Base-by-base conservation (phyloP, 2,888 invertebrate genomes). In the Danaus chrysippus region DNA sequence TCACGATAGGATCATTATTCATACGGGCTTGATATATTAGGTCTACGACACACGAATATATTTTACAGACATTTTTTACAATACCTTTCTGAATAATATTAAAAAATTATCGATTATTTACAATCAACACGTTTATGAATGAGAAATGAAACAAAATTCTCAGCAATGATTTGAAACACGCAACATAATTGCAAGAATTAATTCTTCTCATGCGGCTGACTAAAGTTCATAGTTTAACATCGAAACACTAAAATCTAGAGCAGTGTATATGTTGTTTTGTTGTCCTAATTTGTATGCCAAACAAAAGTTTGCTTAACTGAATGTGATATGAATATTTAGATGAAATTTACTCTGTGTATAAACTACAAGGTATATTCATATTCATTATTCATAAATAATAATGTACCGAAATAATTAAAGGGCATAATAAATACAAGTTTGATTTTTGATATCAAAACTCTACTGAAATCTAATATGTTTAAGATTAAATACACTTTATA, bases 251-350 rank as follows among this genome's bases (percentile, higher is more conserved):
- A 17, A 49, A 49, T 49, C 49, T 49, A 49, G 49, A 49, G 17
- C 46, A 6, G 10, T 49, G 17, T 49, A 49, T 15, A 17, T 49
- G 49, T 49, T 49, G 49, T 49, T 49, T 49, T 49, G 49, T 49
- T 49, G 1, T 15, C 49, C 49, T 49, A 49, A 49, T 49, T 49
- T 49, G 49, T 49, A 49, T 49, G 15, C 49, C 49, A 34, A 44
- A 56, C 56, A 56, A 56, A 56, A 56, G 56, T 56, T 56, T 34
- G 44, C 10, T 43, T 19, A 56, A 56, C 56, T 56, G 44, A 23
- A 56, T 23, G 56, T 23, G 56, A 13, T 44, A 56, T 56, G 56
- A 56, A 56, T 56, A 56, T 56, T 56, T 44, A 56, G 23, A 17
- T 19, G 23, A 44, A 44, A 56, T 44, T 56, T 43, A 23, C 19